Conservation (phyloP, 35 echinoderm and acorn worm genomes). For the Ptychodera flava region DNA sequence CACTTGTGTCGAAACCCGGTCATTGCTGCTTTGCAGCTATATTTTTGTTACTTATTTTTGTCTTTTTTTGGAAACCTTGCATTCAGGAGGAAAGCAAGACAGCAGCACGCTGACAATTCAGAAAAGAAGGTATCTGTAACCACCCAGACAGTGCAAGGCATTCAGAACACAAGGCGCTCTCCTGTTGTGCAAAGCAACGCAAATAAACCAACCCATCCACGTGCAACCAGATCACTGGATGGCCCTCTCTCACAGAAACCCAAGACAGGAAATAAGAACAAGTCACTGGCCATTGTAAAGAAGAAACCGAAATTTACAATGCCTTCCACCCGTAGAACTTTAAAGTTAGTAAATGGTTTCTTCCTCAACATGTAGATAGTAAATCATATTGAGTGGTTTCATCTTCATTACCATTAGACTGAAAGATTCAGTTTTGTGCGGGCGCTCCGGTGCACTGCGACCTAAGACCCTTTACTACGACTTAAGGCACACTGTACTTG, state of each 20-base stretch:
- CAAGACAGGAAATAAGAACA: background rate
- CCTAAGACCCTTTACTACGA: too few species aligned
- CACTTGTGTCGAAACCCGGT: too few species aligned
- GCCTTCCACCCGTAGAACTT: constrained; percentile 38
- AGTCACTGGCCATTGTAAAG: background rate
- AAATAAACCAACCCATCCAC: background rate
- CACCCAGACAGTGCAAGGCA: background rate
- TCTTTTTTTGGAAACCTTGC: too few species aligned
- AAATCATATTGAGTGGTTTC: too few species aligned
- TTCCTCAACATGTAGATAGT: too few species aligned
- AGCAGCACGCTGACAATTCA: background rate
- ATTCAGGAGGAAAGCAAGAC: background rate
- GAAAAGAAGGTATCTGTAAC: background rate
- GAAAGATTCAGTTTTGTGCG: too few species aligned
- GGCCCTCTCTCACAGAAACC: background rate
- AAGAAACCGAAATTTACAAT: constrained; percentile 27
- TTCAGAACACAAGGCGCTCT: background rate
- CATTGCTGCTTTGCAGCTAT: too few species aligned
- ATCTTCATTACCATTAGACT: too few species aligned
- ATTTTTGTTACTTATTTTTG: too few species aligned
- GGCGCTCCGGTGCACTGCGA: too few species aligned
- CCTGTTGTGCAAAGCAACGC: background rate
- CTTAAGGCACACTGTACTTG: too few species aligned
- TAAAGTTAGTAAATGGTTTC: constrained; percentile 57
- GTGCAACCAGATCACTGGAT: background rate